Evolutionary conservation across 2,113 vertebrate genomes (phyloP), one percentile per base, ranked within the genome.

Genomic region (Neodon shergylaensis): DNA sequence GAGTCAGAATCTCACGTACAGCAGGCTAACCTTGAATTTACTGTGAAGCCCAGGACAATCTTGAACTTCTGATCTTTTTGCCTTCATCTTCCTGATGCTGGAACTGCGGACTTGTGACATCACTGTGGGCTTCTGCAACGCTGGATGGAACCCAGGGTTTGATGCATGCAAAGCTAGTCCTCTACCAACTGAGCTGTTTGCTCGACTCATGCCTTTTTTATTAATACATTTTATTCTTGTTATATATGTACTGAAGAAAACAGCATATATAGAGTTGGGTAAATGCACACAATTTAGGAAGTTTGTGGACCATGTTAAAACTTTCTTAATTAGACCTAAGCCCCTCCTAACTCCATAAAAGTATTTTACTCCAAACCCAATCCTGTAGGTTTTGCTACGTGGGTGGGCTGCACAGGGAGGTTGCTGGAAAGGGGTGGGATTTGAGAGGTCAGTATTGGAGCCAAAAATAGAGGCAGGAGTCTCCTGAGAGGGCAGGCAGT

Each of bases 261-360:
- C 4, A 26, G 14, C 44, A 26, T 87, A 11, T 42, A 1, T 73
- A 26, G 16, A 10, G 4, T 36, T 79, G 70, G 39, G 26, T 73
- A 52, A 1, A 65, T 44, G 36, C 7, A 72, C 47, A 77, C 2
- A 88, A 72, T 90, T 73, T 88, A 70, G 77, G 81, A 84, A 94
- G 84, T 92, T 92, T 73, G 17, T 63, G 47, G 49, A 28, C 39
- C 65, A 65, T 4, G 19, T 70, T 72, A 66, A 8, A 36, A 26
- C 49, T 93, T 94, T 94, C 73, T 88, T 85, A 88, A 72, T 68
- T 93, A 66, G 58, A 42, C 42, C 28, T 86, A n/a, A 44, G n/a
- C 70, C 21, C 26, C 21, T 88, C 86, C 36, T 33, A 81, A 94
- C 12, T 49, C 72, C 17, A 77, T 79, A 74, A n/a, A 49, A 61